Base-by-base conservation (phyloP, 2,888 invertebrate species). In the Frankliniella fusca region DNA sequence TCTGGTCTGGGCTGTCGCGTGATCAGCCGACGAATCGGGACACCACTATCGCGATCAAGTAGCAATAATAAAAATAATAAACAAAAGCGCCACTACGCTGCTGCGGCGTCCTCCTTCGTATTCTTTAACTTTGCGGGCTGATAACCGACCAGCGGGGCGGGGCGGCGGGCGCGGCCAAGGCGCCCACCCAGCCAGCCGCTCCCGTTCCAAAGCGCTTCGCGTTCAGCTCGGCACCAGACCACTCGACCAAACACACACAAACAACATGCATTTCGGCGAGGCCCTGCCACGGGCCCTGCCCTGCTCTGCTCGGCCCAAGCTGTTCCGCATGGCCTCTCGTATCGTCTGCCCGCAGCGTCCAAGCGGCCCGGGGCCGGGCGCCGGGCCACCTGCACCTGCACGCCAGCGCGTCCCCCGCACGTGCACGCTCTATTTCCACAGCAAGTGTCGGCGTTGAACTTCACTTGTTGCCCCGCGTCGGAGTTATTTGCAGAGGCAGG, bases 381-480 rank as follows among this genome's bases (percentile, higher is more conserved):
- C 54, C 15, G 20, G 54, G 54, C 54, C 15, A 54, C 54, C 18
- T 11, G n/a, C n/a, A 38, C 38, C 38, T 38, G 38, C 38, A 38
- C 3, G 38, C 38, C 38, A 38, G 38, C 38, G 38, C 38, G 38
- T 5, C 2, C 38, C 61, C 10, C 61, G 18, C 61, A 18, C 61
- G n/a, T 18, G 38, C 61, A 7, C 70, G 70, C 70, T 76, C 70
- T 76, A 76, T 76, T 76, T 76, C 70, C 70, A 27, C 70, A 11
- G 70, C 70, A 76, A 76, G 70, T 27, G 23, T 76, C 70, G 70
- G 27, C 70, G 70, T 76, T 76, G 70, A 76, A 76, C 70, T 76
- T 76, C 70, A 76, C 70, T 76, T 23, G 70, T 76, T 27, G n/a
- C n/a, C n/a, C n/a, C n/a, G n/a, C 38, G 61, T 27, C 70, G 70